phyloP scores from a whole-genome alignment of 2,797 vertebrate species.

The Smutsia gigantea region DNA sequence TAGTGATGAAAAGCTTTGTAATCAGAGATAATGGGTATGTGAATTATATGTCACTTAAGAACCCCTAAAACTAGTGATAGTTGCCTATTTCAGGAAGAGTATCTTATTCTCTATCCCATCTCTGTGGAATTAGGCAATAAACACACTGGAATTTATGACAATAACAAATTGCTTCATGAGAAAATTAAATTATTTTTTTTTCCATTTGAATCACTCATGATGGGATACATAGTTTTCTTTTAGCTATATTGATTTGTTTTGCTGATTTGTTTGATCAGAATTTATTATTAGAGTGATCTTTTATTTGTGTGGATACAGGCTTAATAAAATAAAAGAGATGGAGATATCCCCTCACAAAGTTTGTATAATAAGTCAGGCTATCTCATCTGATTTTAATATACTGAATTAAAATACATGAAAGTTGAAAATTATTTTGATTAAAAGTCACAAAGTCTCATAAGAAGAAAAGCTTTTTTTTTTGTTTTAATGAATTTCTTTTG shows the following conservation, averaged over 20 bases:
- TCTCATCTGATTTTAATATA: slow-evolving; percentile 12
- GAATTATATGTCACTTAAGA: background rate
- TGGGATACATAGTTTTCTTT: background rate
- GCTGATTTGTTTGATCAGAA: slow-evolving; percentile 17
- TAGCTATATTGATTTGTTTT: background rate
- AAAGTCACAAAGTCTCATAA: background rate
- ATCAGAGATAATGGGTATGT: background rate
- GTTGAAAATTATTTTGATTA: background rate
- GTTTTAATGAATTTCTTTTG: slow-evolving; percentile 44
- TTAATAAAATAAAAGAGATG: slow-evolving; percentile 10
- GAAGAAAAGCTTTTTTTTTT: background rate
- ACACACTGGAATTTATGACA: background rate
- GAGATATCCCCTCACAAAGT: background rate
- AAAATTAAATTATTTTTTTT: background rate
- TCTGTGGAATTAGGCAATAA: background rate
- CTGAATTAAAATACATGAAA: slow-evolving; percentile 26
- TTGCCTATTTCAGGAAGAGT: background rate
- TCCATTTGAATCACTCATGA: background rate
- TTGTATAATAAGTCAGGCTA: background rate
- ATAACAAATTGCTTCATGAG: background rate
- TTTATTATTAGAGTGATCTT: slow-evolving; percentile 1
- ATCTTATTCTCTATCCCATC: background rate
- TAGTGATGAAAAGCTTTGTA: background rate
- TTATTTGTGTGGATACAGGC: background rate
- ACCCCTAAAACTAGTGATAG: background rate